phyloP scores from a whole-genome alignment of 2,888 invertebrate species.

The Clanis bilineata region DNA sequence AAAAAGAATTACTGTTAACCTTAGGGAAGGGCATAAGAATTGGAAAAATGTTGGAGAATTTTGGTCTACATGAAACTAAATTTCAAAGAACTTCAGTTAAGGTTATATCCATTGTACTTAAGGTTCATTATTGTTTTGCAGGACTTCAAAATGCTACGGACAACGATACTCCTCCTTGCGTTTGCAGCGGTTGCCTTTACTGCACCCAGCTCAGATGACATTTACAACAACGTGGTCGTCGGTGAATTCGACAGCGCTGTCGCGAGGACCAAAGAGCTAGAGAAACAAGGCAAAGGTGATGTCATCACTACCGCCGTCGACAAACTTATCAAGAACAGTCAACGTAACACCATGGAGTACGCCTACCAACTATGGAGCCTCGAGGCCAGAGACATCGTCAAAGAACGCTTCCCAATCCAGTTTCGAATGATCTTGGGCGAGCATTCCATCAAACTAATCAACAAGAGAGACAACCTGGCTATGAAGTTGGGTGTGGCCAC shows the following conservation, averaged over 20 bases:
- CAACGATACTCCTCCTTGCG: neutral
- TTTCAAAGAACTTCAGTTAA: no score
- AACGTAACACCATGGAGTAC: conserved; percentile 17
- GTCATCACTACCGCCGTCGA: neutral
- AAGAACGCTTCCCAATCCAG: conserved; percentile 18
- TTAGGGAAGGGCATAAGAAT: no score
- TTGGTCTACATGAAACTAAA: no score
- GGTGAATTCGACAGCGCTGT: neutral
- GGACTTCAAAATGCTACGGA: neutral
- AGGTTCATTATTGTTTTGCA: neutral
- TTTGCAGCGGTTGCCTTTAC: neutral
- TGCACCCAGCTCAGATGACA: neutral
- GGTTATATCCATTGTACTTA: neutral
- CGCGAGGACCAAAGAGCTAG: neutral
- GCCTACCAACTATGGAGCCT: conserved; percentile 22
- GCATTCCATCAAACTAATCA: conserved; percentile 17
- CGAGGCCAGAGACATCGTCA: conserved; percentile 15
- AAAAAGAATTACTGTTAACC: no score
- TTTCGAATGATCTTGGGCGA: conserved; percentile 18
- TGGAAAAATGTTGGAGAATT: no score
- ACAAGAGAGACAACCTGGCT: conserved; percentile 18
- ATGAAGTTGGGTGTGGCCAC: conserved; percentile 15
- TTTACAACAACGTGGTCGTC: neutral
- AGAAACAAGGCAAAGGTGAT: neutral
- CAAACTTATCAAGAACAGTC: conserved; percentile 11